phyloP scores from a whole-genome alignment of 2,113 vertebrate species.

The Phylloscopus trochiloides region DNA sequence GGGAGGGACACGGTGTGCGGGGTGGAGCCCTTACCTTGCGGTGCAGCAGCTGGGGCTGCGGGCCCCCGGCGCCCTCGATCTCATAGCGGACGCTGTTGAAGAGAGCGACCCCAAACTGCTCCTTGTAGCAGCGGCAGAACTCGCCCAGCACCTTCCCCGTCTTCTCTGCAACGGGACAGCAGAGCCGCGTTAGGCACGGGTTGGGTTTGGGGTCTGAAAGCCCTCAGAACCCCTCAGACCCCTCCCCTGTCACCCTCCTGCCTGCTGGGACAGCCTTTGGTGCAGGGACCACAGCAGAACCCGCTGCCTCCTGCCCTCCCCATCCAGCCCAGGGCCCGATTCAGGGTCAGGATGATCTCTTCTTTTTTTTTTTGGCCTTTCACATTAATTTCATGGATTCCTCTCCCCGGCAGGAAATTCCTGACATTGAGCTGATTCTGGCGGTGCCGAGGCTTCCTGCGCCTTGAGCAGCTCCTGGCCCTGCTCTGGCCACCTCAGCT shows the following conservation, averaged over 20 bases:
- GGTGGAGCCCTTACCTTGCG: slow-evolving; percentile 79
- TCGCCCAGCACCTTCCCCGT: slow-evolving; percentile 82
- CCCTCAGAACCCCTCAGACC: fast-evolving
- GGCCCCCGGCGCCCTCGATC: slow-evolving; percentile 83
- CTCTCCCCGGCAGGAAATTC: slow-evolving; percentile 45
- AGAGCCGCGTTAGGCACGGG: fast-evolving
- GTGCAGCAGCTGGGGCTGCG: slow-evolving; percentile 89
- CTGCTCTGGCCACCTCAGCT: fast-evolving
- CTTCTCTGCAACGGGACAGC: slow-evolving; percentile 70
- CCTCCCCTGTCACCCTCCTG: not conserved
- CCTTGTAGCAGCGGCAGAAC: slow-evolving; percentile 80
- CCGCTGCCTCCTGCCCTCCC: not conserved
- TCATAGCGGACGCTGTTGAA: slow-evolving; percentile 92
- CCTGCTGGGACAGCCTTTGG: not conserved
- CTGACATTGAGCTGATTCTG: not conserved
- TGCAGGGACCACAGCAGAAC: fast-evolving
- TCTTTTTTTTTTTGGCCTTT: not conserved
- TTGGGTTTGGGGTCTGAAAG: fast-evolving
- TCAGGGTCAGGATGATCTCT: not conserved
- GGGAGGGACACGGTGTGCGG: fast-evolving
- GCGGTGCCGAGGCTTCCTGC: not conserved
- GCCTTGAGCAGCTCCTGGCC: not conserved
- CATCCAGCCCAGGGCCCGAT: not conserved
- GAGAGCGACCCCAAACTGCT: slow-evolving; percentile 89
- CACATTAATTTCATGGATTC: slow-evolving; percentile 9